Evolutionary conservation across 2,888 invertebrate species (phyloP).

Genomic region (Clistopyga incitator): DNA sequence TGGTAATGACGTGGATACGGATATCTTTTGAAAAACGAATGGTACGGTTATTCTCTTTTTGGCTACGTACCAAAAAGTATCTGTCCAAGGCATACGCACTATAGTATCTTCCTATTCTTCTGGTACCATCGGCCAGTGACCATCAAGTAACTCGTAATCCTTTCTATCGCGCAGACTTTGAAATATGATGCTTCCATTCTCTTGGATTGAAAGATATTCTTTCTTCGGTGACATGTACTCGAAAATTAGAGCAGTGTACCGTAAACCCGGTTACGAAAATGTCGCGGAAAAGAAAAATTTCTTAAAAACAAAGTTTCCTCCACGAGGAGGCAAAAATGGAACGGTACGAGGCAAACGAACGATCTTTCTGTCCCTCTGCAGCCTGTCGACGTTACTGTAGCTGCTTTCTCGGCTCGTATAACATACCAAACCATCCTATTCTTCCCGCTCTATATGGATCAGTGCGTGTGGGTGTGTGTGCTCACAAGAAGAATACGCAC

Average conservation of each 20-base stretch:
- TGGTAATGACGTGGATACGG: not conserved
- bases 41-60: not conserved
- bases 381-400: not conserved
- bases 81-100: not conserved
- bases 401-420: slow-evolving; percentile 48
- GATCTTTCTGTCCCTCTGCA: slow-evolving; percentile 13
- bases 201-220: too few relatives aligned
- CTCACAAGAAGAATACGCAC: slow-evolving; percentile 36
- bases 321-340: not conserved
- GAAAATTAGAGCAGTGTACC: too few relatives aligned
- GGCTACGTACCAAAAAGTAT: not conserved
- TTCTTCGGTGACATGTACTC: too few relatives aligned
- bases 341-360: not conserved
- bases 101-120: not conserved
- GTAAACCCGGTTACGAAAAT: too few relatives aligned
- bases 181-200: not conserved
- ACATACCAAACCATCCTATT: slow-evolving; percentile 36
- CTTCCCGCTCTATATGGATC: slow-evolving; percentile 33
- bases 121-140: not conserved
- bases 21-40: not conserved
- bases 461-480: slow-evolving; percentile 13
- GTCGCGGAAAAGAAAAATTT: too few relatives aligned
- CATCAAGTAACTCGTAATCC: not conserved
- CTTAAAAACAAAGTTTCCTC: not conserved
- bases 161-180: not conserved